Base-by-base conservation (phyloP, 2,888 invertebrate genomes). In the Platerodrilus igneus region DNA sequence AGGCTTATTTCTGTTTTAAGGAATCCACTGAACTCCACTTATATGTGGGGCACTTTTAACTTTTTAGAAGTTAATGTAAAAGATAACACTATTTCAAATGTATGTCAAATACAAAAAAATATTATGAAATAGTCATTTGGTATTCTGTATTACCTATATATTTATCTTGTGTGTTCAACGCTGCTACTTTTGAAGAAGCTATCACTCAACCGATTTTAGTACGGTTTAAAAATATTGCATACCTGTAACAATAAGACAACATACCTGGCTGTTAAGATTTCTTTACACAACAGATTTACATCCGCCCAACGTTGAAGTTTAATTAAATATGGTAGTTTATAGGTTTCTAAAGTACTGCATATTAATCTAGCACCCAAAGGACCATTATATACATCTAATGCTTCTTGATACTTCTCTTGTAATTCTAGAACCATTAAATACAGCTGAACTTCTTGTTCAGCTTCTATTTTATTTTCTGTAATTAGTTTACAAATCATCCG, bases 401-500 rank as follows among this genome's bases (percentile, higher is more conserved):
- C 84, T 57, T 89, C 88, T 51, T 83, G 77, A 69, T 80, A 83
- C 66, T 93, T 94, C 19, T 79, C 79, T 64, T 84, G 83, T 9
- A 83, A 70, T 57, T 91, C 83, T 28, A 91, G 69, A 45, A 96
- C 86, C 74, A 92, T 86, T 37, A 95, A 73, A 68, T 93, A 94
- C 25, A 96, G 74, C 40, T 89, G 82, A 1, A 93, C 85, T 67
- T 97, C 96, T 68, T 92, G 92, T 64, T 95, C 95, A 0, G 92
- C 89, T 63, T 93, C 91, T 59, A 92, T 75, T 71, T 89, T 91
- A 51, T 86, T 83, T 47, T 93, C 91, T 3, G 78, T 72, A 37
- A 93, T 83, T 61, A 90, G 81, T 65, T 94, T 95, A 53, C 85
- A 79, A 16, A 94, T 83, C 96, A 97, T 95, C 64, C 90, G 77